Conservation (phyloP, 2,797 vertebrate species). For the Okamejei kenojei region DNA sequence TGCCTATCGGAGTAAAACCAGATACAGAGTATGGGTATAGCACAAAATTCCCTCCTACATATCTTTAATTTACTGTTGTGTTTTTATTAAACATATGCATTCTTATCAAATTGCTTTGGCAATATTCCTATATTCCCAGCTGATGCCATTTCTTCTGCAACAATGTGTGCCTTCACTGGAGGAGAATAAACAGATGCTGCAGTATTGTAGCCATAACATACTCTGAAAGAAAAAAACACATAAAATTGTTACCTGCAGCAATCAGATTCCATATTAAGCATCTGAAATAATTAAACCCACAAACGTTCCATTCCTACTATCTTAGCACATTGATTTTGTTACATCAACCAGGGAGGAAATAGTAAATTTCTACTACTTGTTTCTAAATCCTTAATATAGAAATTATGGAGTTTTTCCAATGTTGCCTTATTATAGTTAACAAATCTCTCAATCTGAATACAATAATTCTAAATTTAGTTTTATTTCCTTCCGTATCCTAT, state of each 20-base stretch:
- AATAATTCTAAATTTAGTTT: background rate
- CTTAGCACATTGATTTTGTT: background rate
- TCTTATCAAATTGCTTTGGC: constrained; percentile 89
- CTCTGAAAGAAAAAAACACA: constrained; percentile 50
- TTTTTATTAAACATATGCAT: constrained; percentile 73
- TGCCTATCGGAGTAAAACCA: no score
- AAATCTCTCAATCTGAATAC: background rate
- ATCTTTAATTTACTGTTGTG: background rate
- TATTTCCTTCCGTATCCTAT: background rate
- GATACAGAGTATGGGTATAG: no score
- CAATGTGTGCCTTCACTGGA: constrained; percentile 59
- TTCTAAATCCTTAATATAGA: background rate
- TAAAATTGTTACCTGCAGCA: background rate
- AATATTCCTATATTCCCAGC: constrained; percentile 56
- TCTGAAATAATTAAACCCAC: background rate
- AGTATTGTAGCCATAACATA: constrained; percentile 63
- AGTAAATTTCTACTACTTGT: background rate
- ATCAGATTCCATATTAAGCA: background rate
- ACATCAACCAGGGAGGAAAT: background rate
- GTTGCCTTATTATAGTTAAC: background rate
- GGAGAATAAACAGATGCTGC: constrained; percentile 66
- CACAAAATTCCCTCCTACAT: no score
- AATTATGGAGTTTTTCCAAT: background rate
- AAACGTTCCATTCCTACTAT: background rate
- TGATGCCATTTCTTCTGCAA: constrained; percentile 54